Base-by-base conservation (phyloP, 2,113 vertebrate genomes). In the Baryphthengus martii region DNA sequence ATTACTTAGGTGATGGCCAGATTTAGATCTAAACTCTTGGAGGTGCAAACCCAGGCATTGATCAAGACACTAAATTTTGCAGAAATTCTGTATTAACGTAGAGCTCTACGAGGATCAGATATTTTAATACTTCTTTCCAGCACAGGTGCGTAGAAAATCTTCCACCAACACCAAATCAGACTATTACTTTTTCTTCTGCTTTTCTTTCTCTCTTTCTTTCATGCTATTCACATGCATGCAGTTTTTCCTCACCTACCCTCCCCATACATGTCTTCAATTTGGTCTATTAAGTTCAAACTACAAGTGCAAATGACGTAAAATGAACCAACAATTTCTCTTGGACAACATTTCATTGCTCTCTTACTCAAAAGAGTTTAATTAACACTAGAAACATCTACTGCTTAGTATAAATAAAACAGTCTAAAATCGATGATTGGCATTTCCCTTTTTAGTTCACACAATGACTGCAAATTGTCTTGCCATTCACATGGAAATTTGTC, bases 401-500 rank as follows among this genome's bases (percentile, higher is more conserved):
- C 52, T 88, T 71, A 18, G n/a, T 95, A 84, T 74, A 90, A 90
- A 77, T 73, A 82, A 88, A 91, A 58, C 23, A 90, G 35, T 49
- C 79, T 61, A 84, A 92, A 96, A 88, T n/a, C 59, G 18, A 44
- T 37, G 21, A 80, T 85, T 73, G 45, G 17, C 35, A 88, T 86
- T 93, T 90, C 39, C 20, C 14, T 35, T 93, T 85, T 73, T 71
- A 50, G 52, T 59, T 93, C 68, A 58, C 50, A 72, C 72, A 72
- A 33, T 56, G 37, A 78, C 39, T 90, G 65, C 44, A 90, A 87
- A 90, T 58, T 31, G 8, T 61, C 66, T 86, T 49, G 31, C 76
- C 61, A 68, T 87, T 95, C 83, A 90, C 90, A 61, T 59, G 79
- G 55, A 93, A 92, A 88, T 90, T 61, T 81, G 8, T 65, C 42